A percentile compares a stretch with the other conserved stretches of the same genome.
Conservation (phyloP, 1,140 invertebrate genomes). For the Melitaea cinxia region DNA sequence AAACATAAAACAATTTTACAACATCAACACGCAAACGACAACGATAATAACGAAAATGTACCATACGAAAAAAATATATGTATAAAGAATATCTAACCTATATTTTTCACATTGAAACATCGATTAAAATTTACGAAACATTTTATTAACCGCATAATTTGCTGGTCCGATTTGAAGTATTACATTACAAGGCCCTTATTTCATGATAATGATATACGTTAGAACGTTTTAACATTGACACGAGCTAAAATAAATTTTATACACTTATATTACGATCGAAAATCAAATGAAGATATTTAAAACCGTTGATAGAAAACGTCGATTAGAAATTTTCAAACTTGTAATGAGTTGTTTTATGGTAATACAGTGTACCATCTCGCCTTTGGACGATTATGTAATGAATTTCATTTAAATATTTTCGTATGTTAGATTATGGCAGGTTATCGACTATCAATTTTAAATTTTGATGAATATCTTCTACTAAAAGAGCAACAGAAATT, state of each 20-base stretch:
- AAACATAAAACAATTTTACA: too few species aligned
- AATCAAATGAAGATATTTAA: background rate
- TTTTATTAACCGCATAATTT: constrained; percentile 8
- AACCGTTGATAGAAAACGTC: constrained; percentile 1
- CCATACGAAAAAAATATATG: background rate
- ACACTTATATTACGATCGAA: background rate
- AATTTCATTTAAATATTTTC: background rate
- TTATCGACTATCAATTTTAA: background rate
- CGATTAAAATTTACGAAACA: background rate
- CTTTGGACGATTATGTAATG: background rate
- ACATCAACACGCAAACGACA: too few species aligned
- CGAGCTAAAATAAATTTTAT: constrained; percentile 6
- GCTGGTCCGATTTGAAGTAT: constrained; percentile 9
- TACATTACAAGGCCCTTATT: constrained; percentile 17
- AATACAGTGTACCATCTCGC: constrained; percentile 4
- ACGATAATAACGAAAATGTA: too few species aligned
- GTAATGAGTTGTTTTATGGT: constrained; percentile 13
- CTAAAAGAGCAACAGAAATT: too few species aligned
- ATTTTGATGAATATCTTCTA: too few species aligned
- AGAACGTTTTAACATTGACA: background rate
- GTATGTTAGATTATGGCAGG: background rate
- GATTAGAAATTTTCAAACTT: constrained; percentile 12
- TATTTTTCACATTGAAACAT: constrained; percentile 1
- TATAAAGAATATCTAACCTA: background rate
- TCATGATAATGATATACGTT: constrained; percentile 16